Conservation (phyloP, 1,140 invertebrate genomes). For the Zaprionus gabonicus region DNA sequence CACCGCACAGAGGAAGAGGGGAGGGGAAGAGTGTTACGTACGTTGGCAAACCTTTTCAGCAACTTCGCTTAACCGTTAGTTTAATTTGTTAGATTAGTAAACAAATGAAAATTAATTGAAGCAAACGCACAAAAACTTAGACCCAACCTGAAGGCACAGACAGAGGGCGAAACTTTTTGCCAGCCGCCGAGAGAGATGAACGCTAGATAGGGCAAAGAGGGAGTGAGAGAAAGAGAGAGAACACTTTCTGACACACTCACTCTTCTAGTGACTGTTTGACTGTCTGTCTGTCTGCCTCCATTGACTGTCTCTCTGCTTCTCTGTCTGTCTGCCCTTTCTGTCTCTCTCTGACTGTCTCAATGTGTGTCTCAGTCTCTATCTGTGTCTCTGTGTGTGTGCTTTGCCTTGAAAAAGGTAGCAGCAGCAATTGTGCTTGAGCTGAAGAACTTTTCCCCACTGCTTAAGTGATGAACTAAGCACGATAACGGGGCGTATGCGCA, state of each 20-base stretch:
- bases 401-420: conserved; percentile 52
- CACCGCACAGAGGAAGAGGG: not conserved
- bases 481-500: conserved; percentile 48
- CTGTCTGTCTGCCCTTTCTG: not conserved
- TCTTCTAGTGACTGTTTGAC: conserved; percentile 11
- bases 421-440: conserved; percentile 53
- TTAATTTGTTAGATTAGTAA: conserved; percentile 83
- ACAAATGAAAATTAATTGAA: conserved; percentile 83
- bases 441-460: conserved; percentile 49
- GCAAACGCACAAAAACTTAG: conserved; percentile 80
- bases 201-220: conserved; percentile 10
- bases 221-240: too few relatives aligned
- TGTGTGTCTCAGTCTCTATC: not conserved
- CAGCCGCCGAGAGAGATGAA: conserved; percentile 62
- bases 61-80: conserved; percentile 69
- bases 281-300: conserved; percentile 2
- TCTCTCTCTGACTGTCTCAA: not conserved
- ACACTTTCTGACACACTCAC: too few relatives aligned
- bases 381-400: not conserved
- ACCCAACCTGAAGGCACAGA: conserved; percentile 54
- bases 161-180: conserved; percentile 61
- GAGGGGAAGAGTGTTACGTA: too few relatives aligned
- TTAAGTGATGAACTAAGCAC: conserved; percentile 22
- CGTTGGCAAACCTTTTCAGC: conserved; percentile 26
- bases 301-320: not conserved